Percentiles rank a stretch among this genome's conserved stretches.
These are phyloP conservation scores for Hiodon alosoides DNA, from an alignment of 2,113 vertebrate genomes.

Conservation along the genomic window DNA sequence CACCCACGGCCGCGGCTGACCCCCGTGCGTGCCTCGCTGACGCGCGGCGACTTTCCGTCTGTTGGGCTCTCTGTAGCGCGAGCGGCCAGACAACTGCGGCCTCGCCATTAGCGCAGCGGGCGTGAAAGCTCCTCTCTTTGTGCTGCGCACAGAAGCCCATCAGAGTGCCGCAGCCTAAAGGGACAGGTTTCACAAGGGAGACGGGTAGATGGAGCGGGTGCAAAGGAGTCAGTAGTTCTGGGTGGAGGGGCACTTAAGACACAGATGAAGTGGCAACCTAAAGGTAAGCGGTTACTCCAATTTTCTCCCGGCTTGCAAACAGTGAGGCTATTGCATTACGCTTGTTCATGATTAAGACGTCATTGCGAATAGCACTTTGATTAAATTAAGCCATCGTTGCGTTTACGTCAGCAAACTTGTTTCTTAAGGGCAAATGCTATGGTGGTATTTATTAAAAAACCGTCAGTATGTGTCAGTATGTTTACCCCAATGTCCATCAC, in stretches of 20 bases:
- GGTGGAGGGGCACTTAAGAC: neutral
- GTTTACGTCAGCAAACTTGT: too few species aligned
- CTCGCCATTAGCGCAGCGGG: neutral
- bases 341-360: too few species aligned
- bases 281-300: slow-evolving; percentile 2
- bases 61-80: slow-evolving; percentile 14
- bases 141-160: slow-evolving; percentile 52
- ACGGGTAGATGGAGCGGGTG: slow-evolving; percentile 13
- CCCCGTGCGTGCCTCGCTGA: neutral
- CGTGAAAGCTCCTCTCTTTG: slow-evolving; percentile 35
- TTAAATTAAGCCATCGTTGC: too few species aligned
- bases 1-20: too few species aligned
- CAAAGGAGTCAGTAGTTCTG: neutral
- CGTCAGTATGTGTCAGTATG: too few species aligned
- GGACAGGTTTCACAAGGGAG: slow-evolving; percentile 15
- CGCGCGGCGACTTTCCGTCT: slow-evolving; percentile 11
- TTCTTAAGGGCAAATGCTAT: too few species aligned
- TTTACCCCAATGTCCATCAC: too few species aligned
- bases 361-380: too few species aligned
- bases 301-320: neutral
- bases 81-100: neutral
- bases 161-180: slow-evolving; percentile 34
- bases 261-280: neutral
- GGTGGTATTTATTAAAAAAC: too few species aligned
- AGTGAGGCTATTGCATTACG: too few species aligned